Evolutionary conservation across 2,113 vertebrate species (phyloP).

Genomic region (Phaethornis superciliosus): DNA sequence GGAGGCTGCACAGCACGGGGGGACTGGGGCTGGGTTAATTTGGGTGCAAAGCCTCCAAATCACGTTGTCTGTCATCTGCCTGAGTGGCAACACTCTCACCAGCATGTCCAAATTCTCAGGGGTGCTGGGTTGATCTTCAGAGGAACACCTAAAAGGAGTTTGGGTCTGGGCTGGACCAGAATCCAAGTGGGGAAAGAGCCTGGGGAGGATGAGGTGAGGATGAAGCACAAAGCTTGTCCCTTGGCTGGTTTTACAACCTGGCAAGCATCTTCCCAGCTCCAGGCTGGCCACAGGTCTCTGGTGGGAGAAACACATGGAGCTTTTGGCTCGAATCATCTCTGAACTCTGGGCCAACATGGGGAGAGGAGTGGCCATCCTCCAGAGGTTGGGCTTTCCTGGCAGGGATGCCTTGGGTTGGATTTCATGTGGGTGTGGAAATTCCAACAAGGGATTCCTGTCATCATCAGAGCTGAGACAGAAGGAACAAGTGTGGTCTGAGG

Average conservation of each 20-base stretch:
- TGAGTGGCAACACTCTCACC: fast-evolving
- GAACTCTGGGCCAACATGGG: fast-evolving
- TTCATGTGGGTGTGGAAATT: fast-evolving
- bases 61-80: fast-evolving
- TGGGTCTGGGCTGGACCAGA: not conserved
- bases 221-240: not conserved
- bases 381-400: not conserved
- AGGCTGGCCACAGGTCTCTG: not conserved
- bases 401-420: not conserved
- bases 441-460: fast-evolving
- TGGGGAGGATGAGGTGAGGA: not conserved
- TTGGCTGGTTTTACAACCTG: not conserved
- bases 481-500: not conserved
- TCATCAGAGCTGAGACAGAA: not conserved
- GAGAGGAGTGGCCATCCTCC: not conserved
- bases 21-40: not conserved
- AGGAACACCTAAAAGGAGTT: not conserved
- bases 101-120: not conserved
- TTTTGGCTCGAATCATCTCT: not conserved
- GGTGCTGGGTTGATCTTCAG: not conserved
- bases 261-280: fast-evolving
- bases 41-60: not conserved
- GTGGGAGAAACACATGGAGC: not conserved
- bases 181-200: not conserved
- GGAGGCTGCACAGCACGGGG: not conserved